Evolutionary conservation across 2,113 vertebrate genomes (phyloP).

Genomic region (Phalacrocorax carbo): DNA sequence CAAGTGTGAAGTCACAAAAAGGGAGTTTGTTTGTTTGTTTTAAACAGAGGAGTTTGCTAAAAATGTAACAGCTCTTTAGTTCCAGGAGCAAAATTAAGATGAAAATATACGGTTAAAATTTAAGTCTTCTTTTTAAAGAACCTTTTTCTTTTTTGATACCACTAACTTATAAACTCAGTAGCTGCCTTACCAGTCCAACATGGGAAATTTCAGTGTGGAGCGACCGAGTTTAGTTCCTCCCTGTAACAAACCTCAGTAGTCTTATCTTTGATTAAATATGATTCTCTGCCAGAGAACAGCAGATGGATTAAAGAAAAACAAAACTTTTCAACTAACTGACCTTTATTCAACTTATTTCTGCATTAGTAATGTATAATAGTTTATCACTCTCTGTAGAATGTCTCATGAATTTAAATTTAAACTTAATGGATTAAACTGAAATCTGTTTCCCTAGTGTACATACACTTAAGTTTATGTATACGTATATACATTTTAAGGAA

Average conservation of each 20-base stretch:
- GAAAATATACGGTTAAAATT: background rate
- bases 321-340: background rate
- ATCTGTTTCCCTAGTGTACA: background rate
- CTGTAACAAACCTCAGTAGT: background rate
- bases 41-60: background rate
- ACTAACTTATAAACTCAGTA: background rate
- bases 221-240: background rate
- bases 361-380: background rate
- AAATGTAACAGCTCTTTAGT: background rate
- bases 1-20: background rate
- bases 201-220: background rate
- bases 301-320: background rate
- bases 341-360: background rate
- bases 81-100: background rate
- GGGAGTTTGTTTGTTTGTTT: background rate
- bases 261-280: background rate
- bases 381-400: background rate
- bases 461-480: background rate
- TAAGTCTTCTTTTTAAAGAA: background rate
- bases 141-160: background rate
- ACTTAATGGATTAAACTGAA: background rate
- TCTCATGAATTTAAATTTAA: background rate
- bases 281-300: background rate
- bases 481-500: background rate
- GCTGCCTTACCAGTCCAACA: background rate